Percentiles rank a stretch among this genome's conserved stretches.
Conservation (phyloP, 2,888 invertebrate species). For the Biston stratarius region DNA sequence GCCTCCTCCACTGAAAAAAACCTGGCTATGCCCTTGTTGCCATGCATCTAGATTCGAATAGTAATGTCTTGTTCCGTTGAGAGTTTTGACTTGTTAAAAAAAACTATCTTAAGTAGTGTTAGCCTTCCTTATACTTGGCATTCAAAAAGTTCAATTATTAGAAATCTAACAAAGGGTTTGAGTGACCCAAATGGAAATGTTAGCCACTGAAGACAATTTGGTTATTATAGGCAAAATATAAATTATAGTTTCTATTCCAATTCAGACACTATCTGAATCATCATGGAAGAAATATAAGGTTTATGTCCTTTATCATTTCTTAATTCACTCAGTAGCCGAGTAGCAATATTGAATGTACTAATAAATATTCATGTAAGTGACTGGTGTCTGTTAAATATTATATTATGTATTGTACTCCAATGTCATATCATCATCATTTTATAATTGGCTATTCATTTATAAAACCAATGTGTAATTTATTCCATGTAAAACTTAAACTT, state of each 20-base stretch:
- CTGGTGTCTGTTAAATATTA: neutral
- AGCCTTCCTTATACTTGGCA: no score
- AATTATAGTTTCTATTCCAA: neutral
- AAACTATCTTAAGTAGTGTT: neutral
- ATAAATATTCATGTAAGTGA: no score
- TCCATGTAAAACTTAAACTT: neutral
- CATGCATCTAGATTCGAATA: neutral
- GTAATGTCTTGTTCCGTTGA: neutral
- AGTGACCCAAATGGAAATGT: neutral
- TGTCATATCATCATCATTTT: no score
- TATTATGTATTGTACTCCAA: neutral
- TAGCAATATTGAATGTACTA: no score
- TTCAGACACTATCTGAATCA: neutral
- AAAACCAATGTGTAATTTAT: no score
- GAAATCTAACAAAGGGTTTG: no score
- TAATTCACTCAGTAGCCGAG: neutral
- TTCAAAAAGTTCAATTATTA: no score
- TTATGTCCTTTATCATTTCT: neutral
- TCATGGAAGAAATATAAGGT: neutral
- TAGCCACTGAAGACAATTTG: neutral
- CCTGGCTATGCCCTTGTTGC: neutral
- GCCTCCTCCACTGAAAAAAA: no score
- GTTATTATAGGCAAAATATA: neutral
- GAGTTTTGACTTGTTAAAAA: neutral
- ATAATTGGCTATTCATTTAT: no score